Base-by-base conservation (phyloP, 2,113 vertebrate species). In the Hemiprocne comata region DNA sequence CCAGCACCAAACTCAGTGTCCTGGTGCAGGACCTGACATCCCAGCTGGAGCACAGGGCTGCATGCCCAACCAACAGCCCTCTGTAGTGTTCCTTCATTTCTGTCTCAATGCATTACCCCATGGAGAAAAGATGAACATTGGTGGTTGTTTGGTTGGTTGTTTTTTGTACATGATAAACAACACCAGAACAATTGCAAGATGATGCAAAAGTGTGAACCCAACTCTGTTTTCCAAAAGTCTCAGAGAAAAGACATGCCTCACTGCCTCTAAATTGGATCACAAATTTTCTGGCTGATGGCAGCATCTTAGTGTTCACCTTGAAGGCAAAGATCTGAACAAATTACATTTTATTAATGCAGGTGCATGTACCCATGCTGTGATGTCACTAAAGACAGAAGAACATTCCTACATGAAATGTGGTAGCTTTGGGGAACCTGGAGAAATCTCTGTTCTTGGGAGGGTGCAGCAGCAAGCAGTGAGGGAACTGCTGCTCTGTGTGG, bases 251-350 rank as follows among this genome's bases (percentile, higher is more conserved):
- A 64, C 67, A 98, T 91, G 97, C 98, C 96, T 98, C 60, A 18
- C 97, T 98, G 98, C 98, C 92, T 98, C 96, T 97, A 98, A 98
- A 98, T 98, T 98, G 98, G 98, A 98, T 98, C 98, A 98, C 97
- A 98, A 95, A 98, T 98, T 98, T 98, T 97, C 98, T 98, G 96
- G 96, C 97, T 98, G 96, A 96, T 98, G 96, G 97, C 97, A 98
- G 97, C 97, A 96, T 97, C 97, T 98, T 78, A 51, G 82, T 92
- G 92, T 88, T 97, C 90, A 95, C 94, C 96, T 97, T 88, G 72
- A 97, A 98, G 98, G 98, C 97, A 97, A 95, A 98, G 97, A 95
- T 97, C 97, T 96, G 97, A 97, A 88, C 97, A 98, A 97, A 98
- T 98, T 97, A 93, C 16, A 10, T 97, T 98, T 98, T 97, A 95